phyloP scores from a whole-genome alignment of 2,888 invertebrate species.

The Oscheius sp. region DNA sequence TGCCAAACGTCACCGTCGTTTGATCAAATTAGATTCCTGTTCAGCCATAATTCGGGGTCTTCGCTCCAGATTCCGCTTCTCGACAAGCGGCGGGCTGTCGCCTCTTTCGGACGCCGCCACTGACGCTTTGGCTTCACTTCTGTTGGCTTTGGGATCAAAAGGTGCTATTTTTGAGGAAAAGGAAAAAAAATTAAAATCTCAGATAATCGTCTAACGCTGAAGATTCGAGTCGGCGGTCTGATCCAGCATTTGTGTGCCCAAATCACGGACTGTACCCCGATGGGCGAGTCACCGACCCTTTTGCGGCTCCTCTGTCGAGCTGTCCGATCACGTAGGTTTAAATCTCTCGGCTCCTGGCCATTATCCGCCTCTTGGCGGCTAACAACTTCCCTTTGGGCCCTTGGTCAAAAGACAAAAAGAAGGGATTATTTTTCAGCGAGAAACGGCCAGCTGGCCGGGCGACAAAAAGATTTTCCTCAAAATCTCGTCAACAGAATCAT shows the following conservation, averaged over 20 bases:
- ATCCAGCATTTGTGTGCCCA: conserved; percentile 39
- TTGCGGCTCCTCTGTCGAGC: conserved; percentile 33
- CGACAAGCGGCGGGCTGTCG: background rate
- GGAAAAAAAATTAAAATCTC: no score
- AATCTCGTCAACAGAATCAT: conserved; percentile 37
- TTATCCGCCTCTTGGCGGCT: background rate
- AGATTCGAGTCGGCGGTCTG: conserved; percentile 63
- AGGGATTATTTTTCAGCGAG: conserved; percentile 29
- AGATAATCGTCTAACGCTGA: conserved; percentile 62
- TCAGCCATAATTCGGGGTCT: conserved; percentile 50
- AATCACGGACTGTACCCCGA: background rate
- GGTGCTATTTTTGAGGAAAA: conserved; percentile 38
- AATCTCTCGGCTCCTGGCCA: background rate
- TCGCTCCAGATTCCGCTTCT: conserved; percentile 31
- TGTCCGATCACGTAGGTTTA: conserved; percentile 35
- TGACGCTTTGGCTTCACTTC: conserved; percentile 21
- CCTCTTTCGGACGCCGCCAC: conserved; percentile 16
- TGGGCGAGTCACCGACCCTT: conserved; percentile 8
- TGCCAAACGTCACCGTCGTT: conserved; percentile 45
- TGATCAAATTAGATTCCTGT: conserved; percentile 54
- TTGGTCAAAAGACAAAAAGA: background rate
- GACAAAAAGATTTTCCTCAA: conserved; percentile 48
- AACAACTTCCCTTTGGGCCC: no score
- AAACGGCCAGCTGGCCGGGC: conserved; percentile 54
- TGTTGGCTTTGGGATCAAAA: conserved; percentile 29